Conservation (phyloP, 2,797 vertebrate species). For the Enoplosus armatus region DNA sequence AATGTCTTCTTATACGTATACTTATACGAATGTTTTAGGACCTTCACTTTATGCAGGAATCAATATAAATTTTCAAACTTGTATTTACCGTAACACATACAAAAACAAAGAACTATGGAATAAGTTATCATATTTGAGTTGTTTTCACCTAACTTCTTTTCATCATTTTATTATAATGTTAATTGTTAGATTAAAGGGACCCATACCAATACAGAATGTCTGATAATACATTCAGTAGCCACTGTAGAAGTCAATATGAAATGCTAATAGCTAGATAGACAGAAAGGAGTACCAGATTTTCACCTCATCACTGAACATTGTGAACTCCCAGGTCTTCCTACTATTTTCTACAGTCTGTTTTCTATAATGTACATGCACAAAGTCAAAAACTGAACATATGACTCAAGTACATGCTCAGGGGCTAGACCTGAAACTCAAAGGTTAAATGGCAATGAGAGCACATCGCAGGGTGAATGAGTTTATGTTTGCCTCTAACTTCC, state of each 20-base stretch:
- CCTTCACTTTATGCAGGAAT: not conserved
- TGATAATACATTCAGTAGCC: not conserved
- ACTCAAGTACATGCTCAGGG: not conserved
- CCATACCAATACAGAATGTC: not conserved
- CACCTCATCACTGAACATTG: not conserved
- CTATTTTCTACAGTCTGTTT: not conserved
- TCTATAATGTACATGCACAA: not conserved
- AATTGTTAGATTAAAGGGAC: not conserved
- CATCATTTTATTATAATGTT: not conserved
- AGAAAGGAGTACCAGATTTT: not conserved
- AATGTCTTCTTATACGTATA: not conserved
- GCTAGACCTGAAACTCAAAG: not conserved
- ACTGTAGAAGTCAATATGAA: not conserved
- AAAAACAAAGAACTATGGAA: not conserved
- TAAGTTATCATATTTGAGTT: not conserved
- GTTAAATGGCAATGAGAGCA: conserved; percentile 15
- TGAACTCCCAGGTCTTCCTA: not conserved
- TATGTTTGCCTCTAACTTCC: conserved; percentile 52
- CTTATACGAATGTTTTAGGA: not conserved
- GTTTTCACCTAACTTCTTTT: not conserved
- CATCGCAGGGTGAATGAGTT: too few species aligned
- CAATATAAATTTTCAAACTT: not conserved
- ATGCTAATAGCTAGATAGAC: not conserved
- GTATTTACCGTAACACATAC: not conserved
- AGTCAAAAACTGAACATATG: not conserved